phyloP scores from a whole-genome alignment of 2,113 vertebrate genomes.

The Pseudolaguvia tuberculata region DNA sequence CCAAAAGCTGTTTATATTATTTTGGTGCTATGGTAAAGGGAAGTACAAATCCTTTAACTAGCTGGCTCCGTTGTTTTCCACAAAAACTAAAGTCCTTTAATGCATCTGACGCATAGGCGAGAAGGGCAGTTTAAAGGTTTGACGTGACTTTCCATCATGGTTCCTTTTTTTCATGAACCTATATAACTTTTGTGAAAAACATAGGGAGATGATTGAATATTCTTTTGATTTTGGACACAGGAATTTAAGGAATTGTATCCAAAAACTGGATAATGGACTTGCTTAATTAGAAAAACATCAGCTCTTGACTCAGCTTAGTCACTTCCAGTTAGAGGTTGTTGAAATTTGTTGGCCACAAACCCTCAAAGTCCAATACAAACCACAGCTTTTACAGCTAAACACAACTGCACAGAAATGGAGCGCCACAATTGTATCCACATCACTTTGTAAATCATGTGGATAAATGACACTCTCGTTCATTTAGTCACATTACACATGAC shows the following conservation, averaged over 20 bases:
- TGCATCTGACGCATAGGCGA: not conserved
- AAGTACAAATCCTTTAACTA: not conserved
- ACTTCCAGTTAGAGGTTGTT: slow-evolving; percentile 31
- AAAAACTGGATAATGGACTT: slow-evolving; percentile 30
- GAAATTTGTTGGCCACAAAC: slow-evolving; percentile 33
- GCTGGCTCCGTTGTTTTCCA: not conserved
- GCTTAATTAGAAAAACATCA: slow-evolving; percentile 34
- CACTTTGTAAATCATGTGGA: slow-evolving; percentile 13
- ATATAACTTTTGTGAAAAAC: not conserved
- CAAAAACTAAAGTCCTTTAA: not conserved
- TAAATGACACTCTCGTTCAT: not conserved
- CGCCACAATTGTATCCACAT: not conserved
- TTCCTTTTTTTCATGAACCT: not conserved
- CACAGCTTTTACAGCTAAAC: slow-evolving; percentile 2
- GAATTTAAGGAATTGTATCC: slow-evolving; percentile 11
- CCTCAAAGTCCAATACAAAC: slow-evolving; percentile 15
- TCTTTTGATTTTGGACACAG: not conserved
- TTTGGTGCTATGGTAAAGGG: not conserved
- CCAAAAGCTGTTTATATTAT: not conserved
- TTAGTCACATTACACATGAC: not conserved
- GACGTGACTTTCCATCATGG: not conserved
- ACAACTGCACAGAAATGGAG: slow-evolving; percentile 14
- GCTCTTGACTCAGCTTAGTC: slow-evolving; percentile 11
- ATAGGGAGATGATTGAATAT: not conserved
- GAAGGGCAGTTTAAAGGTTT: not conserved